Evolutionary conservation across 2,797 vertebrate species (phyloP).

Genomic region (Iguana delicatissima): DNA sequence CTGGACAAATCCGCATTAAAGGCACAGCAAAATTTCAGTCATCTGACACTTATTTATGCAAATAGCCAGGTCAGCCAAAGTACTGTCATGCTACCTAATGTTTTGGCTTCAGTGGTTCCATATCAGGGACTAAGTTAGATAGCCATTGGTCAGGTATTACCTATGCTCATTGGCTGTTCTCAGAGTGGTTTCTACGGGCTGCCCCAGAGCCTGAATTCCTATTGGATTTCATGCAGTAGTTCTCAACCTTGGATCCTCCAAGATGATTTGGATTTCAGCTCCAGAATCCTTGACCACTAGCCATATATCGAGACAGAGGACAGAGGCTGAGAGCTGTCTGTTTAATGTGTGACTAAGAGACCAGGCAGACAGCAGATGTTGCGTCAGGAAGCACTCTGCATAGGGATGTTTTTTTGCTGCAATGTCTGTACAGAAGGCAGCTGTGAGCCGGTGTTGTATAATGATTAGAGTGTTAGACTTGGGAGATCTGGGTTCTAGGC

Average conservation of each 20-base stretch:
- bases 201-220: not conserved
- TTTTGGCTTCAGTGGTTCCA: not conserved
- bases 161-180: not conserved
- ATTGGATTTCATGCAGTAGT: too few species aligned
- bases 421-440: not conserved
- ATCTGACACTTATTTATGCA: not conserved
- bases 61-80: not conserved
- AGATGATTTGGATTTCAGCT: too few species aligned
- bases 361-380: not conserved
- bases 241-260: too few species aligned
- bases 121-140: not conserved
- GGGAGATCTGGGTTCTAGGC: too few species aligned
- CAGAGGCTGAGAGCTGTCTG: too few species aligned
- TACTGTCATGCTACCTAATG: not conserved
- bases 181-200: not conserved
- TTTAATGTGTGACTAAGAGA: not conserved
- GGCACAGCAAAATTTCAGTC: not conserved
- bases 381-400: not conserved
- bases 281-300: too few species aligned
- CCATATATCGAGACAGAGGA: too few species aligned
- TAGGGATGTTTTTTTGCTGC: not conserved
- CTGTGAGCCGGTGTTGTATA: too few species aligned
- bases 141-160: too few species aligned
- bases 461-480: too few species aligned
- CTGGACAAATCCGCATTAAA: conserved; percentile 11